Evolutionary conservation across 1,140 invertebrate genomes (phyloP).

Genomic region (Helicoverpa zea): DNA sequence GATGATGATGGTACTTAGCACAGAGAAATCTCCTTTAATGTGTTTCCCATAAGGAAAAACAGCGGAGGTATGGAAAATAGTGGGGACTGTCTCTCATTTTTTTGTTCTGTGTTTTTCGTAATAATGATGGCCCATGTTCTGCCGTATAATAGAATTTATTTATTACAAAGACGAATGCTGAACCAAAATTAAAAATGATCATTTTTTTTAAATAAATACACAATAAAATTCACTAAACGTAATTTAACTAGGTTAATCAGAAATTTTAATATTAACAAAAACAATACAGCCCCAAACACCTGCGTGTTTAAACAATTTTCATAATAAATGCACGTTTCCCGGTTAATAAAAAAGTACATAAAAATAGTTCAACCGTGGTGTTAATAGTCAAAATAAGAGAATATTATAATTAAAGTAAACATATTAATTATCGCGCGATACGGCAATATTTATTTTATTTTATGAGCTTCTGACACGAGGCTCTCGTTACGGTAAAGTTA

Average conservation of each 20-base stretch:
- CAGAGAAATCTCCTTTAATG: constrained; percentile 18
- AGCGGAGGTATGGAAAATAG: not conserved
- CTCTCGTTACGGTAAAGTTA: not conserved
- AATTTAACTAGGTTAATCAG: too few relatives aligned
- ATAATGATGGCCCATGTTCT: not conserved
- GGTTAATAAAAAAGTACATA: not conserved
- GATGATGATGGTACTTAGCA: constrained; percentile 23
- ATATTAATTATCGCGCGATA: constrained; percentile 28
- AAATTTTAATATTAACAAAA: too few relatives aligned
- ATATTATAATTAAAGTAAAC: constrained; percentile 15
- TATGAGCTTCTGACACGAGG: constrained; percentile 6
- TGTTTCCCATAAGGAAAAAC: constrained; percentile 13
- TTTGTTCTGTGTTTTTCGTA: not conserved
- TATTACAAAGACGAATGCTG: too few relatives aligned
- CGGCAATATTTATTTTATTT: constrained; percentile 22
- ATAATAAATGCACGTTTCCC: not conserved
- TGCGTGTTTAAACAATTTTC: not conserved
- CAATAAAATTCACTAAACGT: too few relatives aligned
- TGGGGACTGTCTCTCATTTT: not conserved
- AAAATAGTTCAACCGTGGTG: not conserved
- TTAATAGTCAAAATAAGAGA: constrained; percentile 14
- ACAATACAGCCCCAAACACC: not conserved
- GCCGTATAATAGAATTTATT: not conserved
- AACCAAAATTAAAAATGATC: too few relatives aligned
- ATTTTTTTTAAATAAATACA: too few relatives aligned